Conservation (phyloP, 2,113 vertebrate species). For the Atrichornis clamosus region DNA sequence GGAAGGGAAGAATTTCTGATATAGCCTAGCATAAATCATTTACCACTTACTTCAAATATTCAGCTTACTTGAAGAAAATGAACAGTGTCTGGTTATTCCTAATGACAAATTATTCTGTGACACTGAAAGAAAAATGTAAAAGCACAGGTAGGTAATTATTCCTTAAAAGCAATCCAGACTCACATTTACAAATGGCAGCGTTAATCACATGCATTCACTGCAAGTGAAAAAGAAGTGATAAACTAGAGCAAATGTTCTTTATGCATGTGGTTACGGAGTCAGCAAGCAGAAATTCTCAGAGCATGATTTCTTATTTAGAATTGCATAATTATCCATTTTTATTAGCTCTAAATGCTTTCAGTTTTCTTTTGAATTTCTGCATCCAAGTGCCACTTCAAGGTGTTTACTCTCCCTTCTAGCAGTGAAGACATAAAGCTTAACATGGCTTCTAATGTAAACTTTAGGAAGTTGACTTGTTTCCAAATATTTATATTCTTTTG, state of each 20-base stretch:
- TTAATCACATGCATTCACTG: background rate
- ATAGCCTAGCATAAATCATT: background rate
- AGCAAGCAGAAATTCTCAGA: conserved; percentile 3
- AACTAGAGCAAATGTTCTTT: background rate
- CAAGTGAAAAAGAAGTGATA: background rate
- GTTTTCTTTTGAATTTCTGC: background rate
- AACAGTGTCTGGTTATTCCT: background rate
- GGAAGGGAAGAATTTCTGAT: background rate
- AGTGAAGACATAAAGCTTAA: background rate
- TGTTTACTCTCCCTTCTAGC: background rate
- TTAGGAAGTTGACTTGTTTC: background rate
- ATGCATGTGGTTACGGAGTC: background rate
- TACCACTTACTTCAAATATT: conserved; percentile 6
- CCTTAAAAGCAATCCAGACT: conserved; percentile 18
- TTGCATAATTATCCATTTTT: background rate
- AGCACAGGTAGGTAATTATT: conserved; percentile 32
- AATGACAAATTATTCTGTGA: background rate
- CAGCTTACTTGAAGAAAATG: background rate
- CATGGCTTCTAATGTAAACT: background rate
- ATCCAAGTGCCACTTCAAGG: background rate
- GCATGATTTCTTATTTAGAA: background rate
- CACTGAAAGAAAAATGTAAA: conserved; percentile 30
- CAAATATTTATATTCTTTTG: background rate
- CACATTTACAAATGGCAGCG: background rate
- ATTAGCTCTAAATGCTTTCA: background rate